phyloP scores from a whole-genome alignment of 2,797 vertebrate genomes.

The Scolopax rusticola region DNA sequence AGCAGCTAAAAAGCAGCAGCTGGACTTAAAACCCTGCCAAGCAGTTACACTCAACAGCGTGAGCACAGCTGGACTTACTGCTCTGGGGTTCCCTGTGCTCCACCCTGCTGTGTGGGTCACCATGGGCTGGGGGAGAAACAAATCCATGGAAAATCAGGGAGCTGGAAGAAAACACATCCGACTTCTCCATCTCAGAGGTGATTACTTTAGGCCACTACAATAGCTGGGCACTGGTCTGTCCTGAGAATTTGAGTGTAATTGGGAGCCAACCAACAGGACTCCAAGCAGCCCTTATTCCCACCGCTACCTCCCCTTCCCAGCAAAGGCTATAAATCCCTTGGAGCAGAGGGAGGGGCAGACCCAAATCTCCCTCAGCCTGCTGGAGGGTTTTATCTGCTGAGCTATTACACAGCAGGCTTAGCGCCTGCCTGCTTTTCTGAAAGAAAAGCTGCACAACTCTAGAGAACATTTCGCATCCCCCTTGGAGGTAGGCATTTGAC shows the following conservation, averaged over 20 bases:
- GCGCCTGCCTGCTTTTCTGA: background rate
- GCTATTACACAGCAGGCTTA: background rate
- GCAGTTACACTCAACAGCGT: background rate
- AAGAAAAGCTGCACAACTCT: background rate
- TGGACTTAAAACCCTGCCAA: background rate
- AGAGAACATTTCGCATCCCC: background rate
- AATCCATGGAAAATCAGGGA: background rate
- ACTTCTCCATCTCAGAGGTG: background rate
- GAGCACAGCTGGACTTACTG: background rate
- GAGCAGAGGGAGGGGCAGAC: background rate
- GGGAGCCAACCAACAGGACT: background rate
- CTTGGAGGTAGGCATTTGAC: background rate
- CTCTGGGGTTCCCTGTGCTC: background rate
- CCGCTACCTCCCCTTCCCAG: background rate
- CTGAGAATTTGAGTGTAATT: background rate
- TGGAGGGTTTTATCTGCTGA: background rate
- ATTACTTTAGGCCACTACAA: background rate
- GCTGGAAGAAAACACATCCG: background rate
- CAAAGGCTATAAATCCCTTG: background rate
- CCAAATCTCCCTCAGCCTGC: background rate
- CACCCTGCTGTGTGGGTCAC: rapidly evolving
- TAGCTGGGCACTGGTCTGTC: background rate
- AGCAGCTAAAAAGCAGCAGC: background rate
- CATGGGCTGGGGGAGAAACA: background rate
- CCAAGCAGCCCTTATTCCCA: background rate